These are phyloP conservation scores for Neolamprologus variostigma DNA, from an alignment of 2,113 vertebrate species.

Conservation along the genomic window DNA sequence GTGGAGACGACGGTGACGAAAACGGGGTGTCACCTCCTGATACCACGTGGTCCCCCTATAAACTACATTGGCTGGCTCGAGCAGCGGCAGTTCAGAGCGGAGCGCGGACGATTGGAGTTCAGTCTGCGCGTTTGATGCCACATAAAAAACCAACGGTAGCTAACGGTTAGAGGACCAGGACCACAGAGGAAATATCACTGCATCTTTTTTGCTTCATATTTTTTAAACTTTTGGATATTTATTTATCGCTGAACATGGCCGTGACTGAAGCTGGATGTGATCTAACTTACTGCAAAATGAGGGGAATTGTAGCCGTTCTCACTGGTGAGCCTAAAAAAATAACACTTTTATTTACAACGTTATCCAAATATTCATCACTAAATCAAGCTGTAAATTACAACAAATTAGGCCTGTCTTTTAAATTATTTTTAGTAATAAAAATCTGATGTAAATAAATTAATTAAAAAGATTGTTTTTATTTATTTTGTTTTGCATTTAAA, in stretches of 20 bases:
- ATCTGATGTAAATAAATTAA: fast-evolving
- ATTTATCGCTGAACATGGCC: slow-evolving; percentile 46
- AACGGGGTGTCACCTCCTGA: not conserved
- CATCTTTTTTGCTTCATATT: not conserved
- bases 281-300: slow-evolving; percentile 76
- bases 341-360: fast-evolving
- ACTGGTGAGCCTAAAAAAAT: slow-evolving; percentile 60
- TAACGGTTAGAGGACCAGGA: not conserved
- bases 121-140: not conserved
- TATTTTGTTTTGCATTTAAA: not conserved
- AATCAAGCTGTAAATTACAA: not conserved
- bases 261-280: slow-evolving; percentile 73
- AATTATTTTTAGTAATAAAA: not conserved
- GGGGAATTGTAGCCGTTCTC: slow-evolving; percentile 69
- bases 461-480: not conserved
- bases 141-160: not conserved
- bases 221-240: not conserved
- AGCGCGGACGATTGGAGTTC: not conserved
- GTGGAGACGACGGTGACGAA: slow-evolving; percentile 51
- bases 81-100: not conserved
- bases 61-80: not conserved
- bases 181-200: not conserved
- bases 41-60: slow-evolving; percentile 61
- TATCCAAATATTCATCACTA: not conserved
- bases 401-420: not conserved